Evolutionary conservation across 1,140 invertebrate genomes (phyloP).

Genomic region (Macrobrachium nipponense): DNA sequence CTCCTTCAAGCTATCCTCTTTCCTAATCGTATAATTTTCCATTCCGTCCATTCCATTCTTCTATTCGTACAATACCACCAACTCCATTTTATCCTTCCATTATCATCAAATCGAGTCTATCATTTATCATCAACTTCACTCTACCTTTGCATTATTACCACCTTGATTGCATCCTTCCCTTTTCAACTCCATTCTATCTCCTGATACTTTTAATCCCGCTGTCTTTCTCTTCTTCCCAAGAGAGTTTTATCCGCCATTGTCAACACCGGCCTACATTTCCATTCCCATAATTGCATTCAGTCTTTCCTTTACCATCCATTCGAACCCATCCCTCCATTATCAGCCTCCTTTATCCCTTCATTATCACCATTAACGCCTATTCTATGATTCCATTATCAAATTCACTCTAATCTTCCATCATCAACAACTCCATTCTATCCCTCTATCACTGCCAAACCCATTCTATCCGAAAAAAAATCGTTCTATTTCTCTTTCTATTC

Average conservation of each 20-base stretch:
- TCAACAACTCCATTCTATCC: background rate
- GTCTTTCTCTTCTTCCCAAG: background rate
- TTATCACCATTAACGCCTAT: no score
- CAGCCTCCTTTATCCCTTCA: background rate
- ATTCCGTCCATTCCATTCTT: background rate
- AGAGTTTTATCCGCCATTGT: background rate
- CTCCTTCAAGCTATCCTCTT: background rate
- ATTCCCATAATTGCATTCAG: no score
- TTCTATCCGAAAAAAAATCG: background rate
- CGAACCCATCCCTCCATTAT: background rate
- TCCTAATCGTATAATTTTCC: background rate
- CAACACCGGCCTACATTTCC: background rate
- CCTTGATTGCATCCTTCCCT: background rate
- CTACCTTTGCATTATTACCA: background rate
- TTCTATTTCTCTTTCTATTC: background rate
- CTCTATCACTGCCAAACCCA: no score
- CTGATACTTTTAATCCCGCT: no score
- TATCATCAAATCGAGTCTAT: background rate
- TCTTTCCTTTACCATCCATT: background rate
- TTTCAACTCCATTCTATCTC: background rate
- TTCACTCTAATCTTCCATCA: background rate
- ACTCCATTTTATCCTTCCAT: background rate
- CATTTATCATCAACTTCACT: background rate
- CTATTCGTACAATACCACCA: background rate
- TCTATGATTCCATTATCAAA: no score